Conservation (phyloP, 2,113 vertebrate species). For the cattle (Bos taurus) region DNA sequence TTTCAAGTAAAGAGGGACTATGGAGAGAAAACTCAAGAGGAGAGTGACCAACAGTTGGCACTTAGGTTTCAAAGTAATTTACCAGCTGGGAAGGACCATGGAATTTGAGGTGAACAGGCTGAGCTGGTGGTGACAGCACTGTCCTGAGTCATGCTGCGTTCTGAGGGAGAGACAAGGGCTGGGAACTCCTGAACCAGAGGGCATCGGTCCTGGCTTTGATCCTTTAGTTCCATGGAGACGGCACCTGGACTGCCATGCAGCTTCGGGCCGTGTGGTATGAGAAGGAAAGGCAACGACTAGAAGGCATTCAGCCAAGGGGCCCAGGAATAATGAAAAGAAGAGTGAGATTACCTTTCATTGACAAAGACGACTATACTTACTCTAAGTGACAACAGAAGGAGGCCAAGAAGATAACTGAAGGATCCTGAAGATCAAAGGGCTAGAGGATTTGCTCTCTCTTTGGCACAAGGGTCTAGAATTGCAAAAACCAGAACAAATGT, state of each 20-base stretch:
- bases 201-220: neutral
- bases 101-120: accelerated
- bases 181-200: neutral
- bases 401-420: constrained; percentile 40
- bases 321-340: neutral
- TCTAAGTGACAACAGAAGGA: constrained; percentile 44
- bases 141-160: too few species aligned
- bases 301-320: neutral
- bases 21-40: neutral
- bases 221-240: neutral
- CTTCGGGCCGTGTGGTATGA: neutral
- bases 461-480: constrained; percentile 26
- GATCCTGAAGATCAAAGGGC: constrained; percentile 30
- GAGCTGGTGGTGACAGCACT: neutral
- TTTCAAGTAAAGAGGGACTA: neutral
- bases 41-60: neutral
- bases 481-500: constrained; percentile 18
- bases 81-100: neutral
- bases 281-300: neutral
- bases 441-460: constrained; percentile 28
- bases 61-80: neutral
- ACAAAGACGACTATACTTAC: constrained; percentile 1
- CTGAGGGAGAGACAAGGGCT: neutral
- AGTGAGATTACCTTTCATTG: constrained; percentile 25
- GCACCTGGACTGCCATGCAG: neutral